These are phyloP conservation scores for Rynchops niger DNA, from an alignment of 2,113 vertebrate species.

Conservation along the genomic window DNA sequence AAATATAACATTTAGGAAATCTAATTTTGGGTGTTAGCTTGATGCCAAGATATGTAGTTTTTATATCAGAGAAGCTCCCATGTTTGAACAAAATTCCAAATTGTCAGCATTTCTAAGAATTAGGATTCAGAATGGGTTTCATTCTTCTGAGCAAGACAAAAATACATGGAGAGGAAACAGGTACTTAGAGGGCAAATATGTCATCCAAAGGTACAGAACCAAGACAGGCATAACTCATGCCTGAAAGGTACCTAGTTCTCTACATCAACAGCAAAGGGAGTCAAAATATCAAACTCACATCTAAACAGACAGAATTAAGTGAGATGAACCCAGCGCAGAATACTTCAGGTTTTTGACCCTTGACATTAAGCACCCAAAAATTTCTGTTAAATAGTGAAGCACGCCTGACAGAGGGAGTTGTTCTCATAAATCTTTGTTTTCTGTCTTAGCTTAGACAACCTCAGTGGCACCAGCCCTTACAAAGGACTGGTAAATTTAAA, in stretches of 20 bases:
- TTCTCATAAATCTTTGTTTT: not conserved
- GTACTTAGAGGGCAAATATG: not conserved
- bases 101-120: not conserved
- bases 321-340: not conserved
- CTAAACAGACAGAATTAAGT: not conserved
- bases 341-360: not conserved
- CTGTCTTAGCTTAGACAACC: not conserved
- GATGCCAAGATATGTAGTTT: not conserved
- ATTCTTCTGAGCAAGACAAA: not conserved
- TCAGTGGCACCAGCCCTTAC: not conserved
- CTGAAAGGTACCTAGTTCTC: not conserved
- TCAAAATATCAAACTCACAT: not conserved
- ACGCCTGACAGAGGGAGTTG: not conserved
- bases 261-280: rapidly evolving
- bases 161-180: not conserved
- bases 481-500: not conserved
- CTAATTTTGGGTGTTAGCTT: conserved; percentile 22
- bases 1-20: conserved; percentile 51
- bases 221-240: rapidly evolving
- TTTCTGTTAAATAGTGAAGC: not conserved
- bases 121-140: not conserved
- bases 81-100: not conserved
- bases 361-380: not conserved
- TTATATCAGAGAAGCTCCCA: not conserved
- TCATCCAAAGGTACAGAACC: not conserved